Conservation (phyloP, 2,113 vertebrate species). For the Bubo blakistoni region DNA sequence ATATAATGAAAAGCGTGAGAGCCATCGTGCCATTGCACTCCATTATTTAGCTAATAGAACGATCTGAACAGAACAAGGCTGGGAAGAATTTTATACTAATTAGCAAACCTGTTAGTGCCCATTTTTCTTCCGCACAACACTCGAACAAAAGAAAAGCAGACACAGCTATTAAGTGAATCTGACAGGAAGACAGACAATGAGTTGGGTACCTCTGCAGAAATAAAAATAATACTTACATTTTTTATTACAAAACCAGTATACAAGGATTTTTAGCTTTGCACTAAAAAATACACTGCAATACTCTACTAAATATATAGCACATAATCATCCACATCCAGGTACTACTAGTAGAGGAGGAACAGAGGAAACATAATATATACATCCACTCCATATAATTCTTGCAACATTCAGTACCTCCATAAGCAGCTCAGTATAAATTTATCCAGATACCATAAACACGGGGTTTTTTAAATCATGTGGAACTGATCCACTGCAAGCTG, state of each 20-base stretch:
- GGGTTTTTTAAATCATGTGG: not conserved
- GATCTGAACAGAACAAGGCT: slow-evolving; percentile 1
- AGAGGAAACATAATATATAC: not conserved
- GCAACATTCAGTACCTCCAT: not conserved
- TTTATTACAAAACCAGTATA: not conserved
- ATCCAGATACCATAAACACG: not conserved
- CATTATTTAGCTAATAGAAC: slow-evolving; percentile 42
- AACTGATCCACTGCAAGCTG: not conserved
- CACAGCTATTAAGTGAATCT: not conserved
- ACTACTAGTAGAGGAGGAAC: not conserved
- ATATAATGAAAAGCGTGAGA: slow-evolving; percentile 1
- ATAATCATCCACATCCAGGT: not conserved
- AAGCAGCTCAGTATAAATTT: not conserved
- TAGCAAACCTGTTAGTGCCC: slow-evolving; percentile 32
- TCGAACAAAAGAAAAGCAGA: slow-evolving; percentile 12
- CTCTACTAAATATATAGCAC: not conserved
- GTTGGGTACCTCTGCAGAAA: not conserved
- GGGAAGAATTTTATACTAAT: slow-evolving; percentile 31
- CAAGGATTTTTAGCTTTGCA: not conserved
- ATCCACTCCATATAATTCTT: not conserved
- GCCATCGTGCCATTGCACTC: not conserved
- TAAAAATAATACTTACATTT: not conserved
- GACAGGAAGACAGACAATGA: not conserved
- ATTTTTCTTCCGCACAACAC: slow-evolving; percentile 28
- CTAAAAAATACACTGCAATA: not conserved